Evolutionary conservation across 37 sponge, comb jelly and placozoan genomes (phyloP).

Genomic region (Agelas oroides): DNA sequence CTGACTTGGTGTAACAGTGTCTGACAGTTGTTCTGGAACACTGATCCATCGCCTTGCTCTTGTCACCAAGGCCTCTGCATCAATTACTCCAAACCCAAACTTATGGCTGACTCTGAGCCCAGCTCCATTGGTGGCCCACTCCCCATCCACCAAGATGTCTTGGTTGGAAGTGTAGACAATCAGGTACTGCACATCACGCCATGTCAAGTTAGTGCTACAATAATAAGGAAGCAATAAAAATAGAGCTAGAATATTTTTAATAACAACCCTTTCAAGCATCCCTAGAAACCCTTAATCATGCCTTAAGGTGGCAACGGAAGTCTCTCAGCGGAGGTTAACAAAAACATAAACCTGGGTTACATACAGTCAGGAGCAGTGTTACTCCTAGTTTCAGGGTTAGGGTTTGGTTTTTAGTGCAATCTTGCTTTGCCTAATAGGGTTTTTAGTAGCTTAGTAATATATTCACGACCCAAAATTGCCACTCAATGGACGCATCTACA

Average conservation of each 20-base stretch:
- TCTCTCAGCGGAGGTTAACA: too few relatives aligned
- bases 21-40: conserved; percentile 55
- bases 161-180: conserved; percentile 71
- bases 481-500: too few relatives aligned
- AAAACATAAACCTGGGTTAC: too few relatives aligned
- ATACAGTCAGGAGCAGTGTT: too few relatives aligned
- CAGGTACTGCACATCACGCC: conserved; percentile 93
- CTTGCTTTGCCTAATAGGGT: too few relatives aligned
- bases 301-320: too few relatives aligned
- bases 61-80: conserved; percentile 82
- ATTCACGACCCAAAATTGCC: too few relatives aligned
- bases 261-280: neutral
- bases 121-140: conserved; percentile 76
- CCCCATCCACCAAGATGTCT: neutral
- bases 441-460: too few relatives aligned
- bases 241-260: neutral
- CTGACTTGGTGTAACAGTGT: conserved; percentile 9
- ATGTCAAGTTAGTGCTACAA: conserved; percentile 79
- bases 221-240: neutral
- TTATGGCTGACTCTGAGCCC: conserved; percentile 73
- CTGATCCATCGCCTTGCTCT: conserved; percentile 84
- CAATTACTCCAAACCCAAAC: conserved; percentile 95
- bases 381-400: too few relatives aligned
- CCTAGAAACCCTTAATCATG: too few relatives aligned
- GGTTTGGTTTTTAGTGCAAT: too few relatives aligned